These are phyloP conservation scores for Notolepis coatsorum DNA, from an alignment of 2,797 vertebrate species.

Conservation along the genomic window DNA sequence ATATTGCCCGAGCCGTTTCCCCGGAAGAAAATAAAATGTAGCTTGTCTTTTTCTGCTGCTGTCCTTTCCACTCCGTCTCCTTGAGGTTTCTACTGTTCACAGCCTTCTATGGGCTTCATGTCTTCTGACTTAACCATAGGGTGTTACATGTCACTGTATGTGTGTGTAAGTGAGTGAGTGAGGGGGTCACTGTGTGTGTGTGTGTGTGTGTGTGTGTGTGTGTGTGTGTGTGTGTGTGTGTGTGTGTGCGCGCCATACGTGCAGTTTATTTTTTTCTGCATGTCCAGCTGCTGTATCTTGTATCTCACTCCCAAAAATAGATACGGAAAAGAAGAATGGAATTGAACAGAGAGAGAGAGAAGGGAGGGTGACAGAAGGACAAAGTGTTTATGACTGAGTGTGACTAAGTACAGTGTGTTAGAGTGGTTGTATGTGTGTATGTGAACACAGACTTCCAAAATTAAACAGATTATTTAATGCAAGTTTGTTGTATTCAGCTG, in stretches of 20 bases:
- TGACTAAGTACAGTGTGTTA: constrained; percentile 30
- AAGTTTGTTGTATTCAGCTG: too few species aligned
- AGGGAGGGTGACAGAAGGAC: constrained; percentile 58
- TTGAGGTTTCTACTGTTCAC: constrained; percentile 2
- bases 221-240: constrained; percentile 24
- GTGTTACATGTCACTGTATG: constrained; percentile 27
- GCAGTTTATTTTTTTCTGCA: constrained; percentile 34
- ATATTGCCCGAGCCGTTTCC: constrained; percentile 11
- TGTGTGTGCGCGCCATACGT: constrained; percentile 20
- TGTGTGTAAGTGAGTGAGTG: constrained; percentile 7
- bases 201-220: constrained; percentile 4
- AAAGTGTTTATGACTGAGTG: constrained; percentile 45
- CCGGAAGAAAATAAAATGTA: constrained; percentile 6
- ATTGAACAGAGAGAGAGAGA: constrained; percentile 44
- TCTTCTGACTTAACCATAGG: constrained; percentile 18
- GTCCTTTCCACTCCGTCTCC: not conserved
- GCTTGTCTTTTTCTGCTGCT: not conserved
- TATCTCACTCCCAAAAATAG: constrained; percentile 71
- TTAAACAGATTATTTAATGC: constrained; percentile 17
- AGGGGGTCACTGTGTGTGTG: too few species aligned
- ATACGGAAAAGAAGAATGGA: constrained; percentile 68
- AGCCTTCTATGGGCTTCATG: constrained; percentile 5
- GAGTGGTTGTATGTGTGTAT: constrained; percentile 43
- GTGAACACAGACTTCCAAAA: constrained; percentile 28
- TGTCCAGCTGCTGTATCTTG: constrained; percentile 66